phyloP scores from a whole-genome alignment of 2,797 vertebrate genomes.

The Chelonia mydas region DNA sequence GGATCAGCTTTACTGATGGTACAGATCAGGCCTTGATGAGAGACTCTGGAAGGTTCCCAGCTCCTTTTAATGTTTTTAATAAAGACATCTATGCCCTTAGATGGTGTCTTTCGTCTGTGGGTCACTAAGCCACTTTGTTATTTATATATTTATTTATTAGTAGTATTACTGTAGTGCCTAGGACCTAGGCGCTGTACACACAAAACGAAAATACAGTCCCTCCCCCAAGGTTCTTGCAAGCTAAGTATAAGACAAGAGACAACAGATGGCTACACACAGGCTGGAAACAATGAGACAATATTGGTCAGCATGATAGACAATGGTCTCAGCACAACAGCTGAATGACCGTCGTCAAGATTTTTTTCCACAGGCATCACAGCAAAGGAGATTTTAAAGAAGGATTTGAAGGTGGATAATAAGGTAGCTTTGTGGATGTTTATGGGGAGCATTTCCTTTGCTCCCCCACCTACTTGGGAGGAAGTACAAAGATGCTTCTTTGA shows the following conservation, averaged over 20 bases:
- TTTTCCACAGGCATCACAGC: not conserved
- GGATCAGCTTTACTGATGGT: not conserved
- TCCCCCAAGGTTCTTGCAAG: not conserved
- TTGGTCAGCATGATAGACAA: not conserved
- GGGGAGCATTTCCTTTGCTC: not conserved
- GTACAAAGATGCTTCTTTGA: not conserved
- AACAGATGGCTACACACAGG: not conserved
- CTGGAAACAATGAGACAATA: not conserved
- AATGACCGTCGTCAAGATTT: not conserved
- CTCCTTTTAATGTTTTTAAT: not conserved
- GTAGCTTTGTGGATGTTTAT: not conserved
- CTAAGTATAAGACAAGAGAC: not conserved
- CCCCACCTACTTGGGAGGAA: not conserved
- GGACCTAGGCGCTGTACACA: not conserved
- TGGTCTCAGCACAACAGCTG: not conserved
- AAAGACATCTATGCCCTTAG: not conserved
- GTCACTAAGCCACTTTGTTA: not conserved
- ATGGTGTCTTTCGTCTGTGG: not conserved
- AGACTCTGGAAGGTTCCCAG: not conserved
- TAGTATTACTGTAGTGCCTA: not conserved
- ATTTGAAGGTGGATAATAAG: not conserved
- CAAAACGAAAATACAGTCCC: not conserved
- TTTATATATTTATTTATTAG: not conserved
- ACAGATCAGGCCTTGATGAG: not conserved
- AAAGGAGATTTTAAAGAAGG: not conserved